These are phyloP conservation scores for Adineta ricciae DNA, from an alignment of 2,888 invertebrate genomes.

Conservation along the genomic window DNA sequence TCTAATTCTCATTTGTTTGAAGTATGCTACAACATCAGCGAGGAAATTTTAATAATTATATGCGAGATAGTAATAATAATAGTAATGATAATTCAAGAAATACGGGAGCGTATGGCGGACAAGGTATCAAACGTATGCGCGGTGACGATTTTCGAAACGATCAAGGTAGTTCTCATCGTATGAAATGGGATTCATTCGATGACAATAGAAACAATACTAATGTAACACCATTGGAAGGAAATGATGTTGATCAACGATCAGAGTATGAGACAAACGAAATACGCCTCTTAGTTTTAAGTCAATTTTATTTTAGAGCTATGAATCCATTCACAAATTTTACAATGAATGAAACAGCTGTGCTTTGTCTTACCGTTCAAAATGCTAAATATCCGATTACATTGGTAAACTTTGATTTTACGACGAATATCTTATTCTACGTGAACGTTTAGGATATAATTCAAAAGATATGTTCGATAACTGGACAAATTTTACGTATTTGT, in stretches of 20 bases:
- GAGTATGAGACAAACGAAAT: background rate
- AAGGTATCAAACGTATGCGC: constrained; percentile 1
- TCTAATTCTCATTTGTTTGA: background rate
- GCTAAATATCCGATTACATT: constrained; percentile 98
- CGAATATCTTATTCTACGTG: too few relatives aligned
- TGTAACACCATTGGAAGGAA: background rate
- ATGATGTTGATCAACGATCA: constrained; percentile 7
- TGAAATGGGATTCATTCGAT: background rate
- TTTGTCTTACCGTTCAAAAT: constrained; percentile 91
- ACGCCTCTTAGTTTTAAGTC: background rate
- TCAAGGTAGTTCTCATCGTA: background rate
- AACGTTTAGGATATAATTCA: constrained; percentile 82
- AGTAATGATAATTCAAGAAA: background rate
- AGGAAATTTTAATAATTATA: background rate
- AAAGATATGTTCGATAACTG: constrained; percentile 87
- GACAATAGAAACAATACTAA: background rate
- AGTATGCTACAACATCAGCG: background rate
- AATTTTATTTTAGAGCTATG: background rate
- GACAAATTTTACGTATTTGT: constrained; percentile 88
- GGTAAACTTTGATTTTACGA: too few relatives aligned
- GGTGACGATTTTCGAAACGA: background rate
- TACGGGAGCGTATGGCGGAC: background rate
- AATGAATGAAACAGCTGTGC: constrained; percentile 54
- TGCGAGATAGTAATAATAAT: background rate
- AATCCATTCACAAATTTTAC: background rate